These are phyloP conservation scores for Tuberolachnus salignus DNA, from an alignment of 2,888 invertebrate genomes.

Conservation along the genomic window DNA sequence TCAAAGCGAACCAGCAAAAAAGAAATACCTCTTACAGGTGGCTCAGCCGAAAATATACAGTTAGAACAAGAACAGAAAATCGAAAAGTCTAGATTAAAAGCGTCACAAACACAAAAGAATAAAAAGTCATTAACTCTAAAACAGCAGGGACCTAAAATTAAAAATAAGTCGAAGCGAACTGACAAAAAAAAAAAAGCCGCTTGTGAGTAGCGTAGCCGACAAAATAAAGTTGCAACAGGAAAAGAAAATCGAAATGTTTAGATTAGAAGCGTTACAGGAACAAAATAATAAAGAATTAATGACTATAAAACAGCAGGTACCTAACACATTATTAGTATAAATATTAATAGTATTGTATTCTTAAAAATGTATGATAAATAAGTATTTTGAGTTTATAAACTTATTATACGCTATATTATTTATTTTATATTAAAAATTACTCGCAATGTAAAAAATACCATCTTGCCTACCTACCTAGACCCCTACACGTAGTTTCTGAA, in stretches of 20 bases:
- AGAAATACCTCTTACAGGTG: no score
- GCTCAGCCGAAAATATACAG: no score
- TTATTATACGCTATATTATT: not conserved
- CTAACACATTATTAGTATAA: not conserved
- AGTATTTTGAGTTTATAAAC: not conserved
- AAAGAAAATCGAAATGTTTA: not conserved
- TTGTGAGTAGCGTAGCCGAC: not conserved
- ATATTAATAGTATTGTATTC: not conserved
- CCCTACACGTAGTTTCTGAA: no score
- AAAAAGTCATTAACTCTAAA: no score
- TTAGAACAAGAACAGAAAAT: no score
- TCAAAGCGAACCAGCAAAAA: no score
- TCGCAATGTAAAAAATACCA: not conserved
- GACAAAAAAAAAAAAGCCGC: conserved; percentile 3
- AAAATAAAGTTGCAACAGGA: not conserved
- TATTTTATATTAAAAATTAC: not conserved
- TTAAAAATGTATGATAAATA: not conserved
- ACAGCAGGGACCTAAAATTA: no score
- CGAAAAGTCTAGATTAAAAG: no score
- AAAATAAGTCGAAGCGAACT: conserved; percentile 3
- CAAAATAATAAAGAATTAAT: not conserved
- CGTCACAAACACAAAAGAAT: no score
- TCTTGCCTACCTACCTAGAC: not conserved
- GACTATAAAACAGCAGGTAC: conserved; percentile 23
- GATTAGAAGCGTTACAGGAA: not conserved